A percentile compares a stretch with the other conserved stretches of the same genome.
Conservation (phyloP, 2,888 invertebrate species). For the Aromia moschata region DNA sequence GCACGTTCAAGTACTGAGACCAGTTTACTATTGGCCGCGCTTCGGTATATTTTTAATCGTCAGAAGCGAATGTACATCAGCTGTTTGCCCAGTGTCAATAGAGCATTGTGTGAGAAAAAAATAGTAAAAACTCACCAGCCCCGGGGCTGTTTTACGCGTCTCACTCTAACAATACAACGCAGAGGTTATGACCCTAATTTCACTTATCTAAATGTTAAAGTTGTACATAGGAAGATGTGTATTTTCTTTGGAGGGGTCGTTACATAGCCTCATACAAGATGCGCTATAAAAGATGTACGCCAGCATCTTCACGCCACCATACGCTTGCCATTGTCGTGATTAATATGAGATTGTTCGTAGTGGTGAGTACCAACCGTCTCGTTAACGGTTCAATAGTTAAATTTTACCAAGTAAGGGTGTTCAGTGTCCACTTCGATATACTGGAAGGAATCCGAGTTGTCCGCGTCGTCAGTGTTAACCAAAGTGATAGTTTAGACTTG, state of each 20-base stretch:
- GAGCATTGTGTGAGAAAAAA: constrained; percentile 16
- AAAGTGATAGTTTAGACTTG: no score
- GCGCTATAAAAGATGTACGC: constrained; percentile 54
- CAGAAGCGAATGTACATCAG: constrained; percentile 14
- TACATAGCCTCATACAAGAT: constrained; percentile 47
- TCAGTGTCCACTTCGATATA: constrained; percentile 8
- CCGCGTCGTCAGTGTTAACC: no score
- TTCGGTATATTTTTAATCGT: background rate
- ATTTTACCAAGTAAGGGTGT: constrained; percentile 14
- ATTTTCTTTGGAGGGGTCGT: constrained; percentile 53
- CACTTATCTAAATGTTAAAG: constrained; percentile 60
- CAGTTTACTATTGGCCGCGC: background rate
- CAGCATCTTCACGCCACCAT: constrained; percentile 45
- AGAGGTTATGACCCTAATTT: constrained; percentile 61
- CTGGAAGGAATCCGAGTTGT: background rate
- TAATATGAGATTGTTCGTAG: constrained; percentile 56
- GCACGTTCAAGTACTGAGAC: background rate
- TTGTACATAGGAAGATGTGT: constrained; percentile 54
- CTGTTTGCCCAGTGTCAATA: constrained; percentile 24
- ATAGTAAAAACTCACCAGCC: constrained; percentile 7
- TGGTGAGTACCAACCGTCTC: constrained; percentile 55
- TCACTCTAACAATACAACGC: constrained; percentile 27
- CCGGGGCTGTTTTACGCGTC: constrained; percentile 20
- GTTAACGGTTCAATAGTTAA: background rate
- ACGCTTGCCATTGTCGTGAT: constrained; percentile 51